These are phyloP conservation scores for Incurvaria masculella DNA, from an alignment of 2,888 invertebrate species.

Conservation along the genomic window DNA sequence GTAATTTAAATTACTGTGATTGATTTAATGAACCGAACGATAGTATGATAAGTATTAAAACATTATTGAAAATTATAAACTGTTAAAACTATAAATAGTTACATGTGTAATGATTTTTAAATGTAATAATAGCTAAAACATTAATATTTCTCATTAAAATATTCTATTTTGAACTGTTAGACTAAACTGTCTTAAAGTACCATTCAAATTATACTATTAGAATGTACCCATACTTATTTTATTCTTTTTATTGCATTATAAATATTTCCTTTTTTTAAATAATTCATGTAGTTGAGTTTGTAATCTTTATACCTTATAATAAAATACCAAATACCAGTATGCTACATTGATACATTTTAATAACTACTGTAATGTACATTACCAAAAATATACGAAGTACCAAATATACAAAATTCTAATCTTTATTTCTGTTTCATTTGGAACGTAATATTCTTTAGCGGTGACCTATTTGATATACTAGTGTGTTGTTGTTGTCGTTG, in stretches of 20 bases:
- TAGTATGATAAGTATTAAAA: no score
- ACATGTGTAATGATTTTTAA: no score
- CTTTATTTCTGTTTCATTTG: constrained; percentile 22
- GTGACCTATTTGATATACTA: no score
- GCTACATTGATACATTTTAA: constrained; percentile 49
- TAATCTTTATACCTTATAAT: constrained; percentile 34
- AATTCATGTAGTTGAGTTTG: constrained; percentile 21
- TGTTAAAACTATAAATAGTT: no score
- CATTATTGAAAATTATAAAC: no score
- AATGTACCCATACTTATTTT: constrained; percentile 37
- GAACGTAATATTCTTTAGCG: no score
- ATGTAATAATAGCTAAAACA: no score
- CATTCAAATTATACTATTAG: constrained; percentile 32
- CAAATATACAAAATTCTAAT: constrained; percentile 57
- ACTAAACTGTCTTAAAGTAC: constrained; percentile 4
- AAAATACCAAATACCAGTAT: constrained; percentile 44
- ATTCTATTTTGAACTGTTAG: neutral
- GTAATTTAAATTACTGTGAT: neutral
- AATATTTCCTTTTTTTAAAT: constrained; percentile 34
- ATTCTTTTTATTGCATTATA: constrained; percentile 38
- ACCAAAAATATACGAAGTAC: constrained; percentile 54
- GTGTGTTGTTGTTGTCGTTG: no score
- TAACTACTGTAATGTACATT: constrained; percentile 43
- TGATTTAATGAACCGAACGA: neutral
- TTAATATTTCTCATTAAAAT: neutral